Conservation (phyloP, 2,797 vertebrate species). For the Microcaecilia unicolor region DNA sequence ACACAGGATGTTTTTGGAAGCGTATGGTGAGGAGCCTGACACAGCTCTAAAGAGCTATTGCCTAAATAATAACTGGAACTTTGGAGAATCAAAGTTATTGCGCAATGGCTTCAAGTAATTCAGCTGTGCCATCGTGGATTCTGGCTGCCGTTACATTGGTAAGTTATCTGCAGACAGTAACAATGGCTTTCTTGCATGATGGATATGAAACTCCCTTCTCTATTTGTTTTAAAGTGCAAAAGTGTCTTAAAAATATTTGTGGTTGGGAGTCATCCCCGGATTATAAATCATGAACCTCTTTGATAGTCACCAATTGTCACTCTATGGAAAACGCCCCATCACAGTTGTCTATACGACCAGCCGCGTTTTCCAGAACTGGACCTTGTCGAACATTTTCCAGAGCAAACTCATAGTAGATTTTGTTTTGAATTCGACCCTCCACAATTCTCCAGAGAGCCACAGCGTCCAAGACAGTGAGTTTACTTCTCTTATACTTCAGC, state of each 20-base stretch:
- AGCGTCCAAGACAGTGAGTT: conserved; percentile 19
- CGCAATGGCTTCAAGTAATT: too few relatives aligned
- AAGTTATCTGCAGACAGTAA: background rate
- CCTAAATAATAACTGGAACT: too few relatives aligned
- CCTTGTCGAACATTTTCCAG: conserved; percentile 20
- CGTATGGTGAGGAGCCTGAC: too few relatives aligned
- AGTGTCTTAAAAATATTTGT: conserved; percentile 1
- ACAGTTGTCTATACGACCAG: conserved; percentile 29
- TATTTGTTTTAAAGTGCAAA: too few relatives aligned
- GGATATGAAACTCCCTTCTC: conserved; percentile 18
- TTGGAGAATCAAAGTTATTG: too few relatives aligned
- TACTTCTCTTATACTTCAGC: conserved; percentile 1
- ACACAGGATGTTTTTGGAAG: too few relatives aligned
- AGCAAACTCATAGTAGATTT: too few relatives aligned
- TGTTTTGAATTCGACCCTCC: conserved; percentile 13
- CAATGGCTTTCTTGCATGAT: conserved; percentile 16
- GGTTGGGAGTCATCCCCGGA: conserved; percentile 23
- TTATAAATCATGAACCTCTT: conserved; percentile 22
- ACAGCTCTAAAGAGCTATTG: too few relatives aligned
- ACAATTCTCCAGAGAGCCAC: conserved; percentile 12
- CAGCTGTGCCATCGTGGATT: too few relatives aligned
- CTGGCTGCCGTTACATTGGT: too few relatives aligned
- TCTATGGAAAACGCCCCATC: conserved; percentile 17
- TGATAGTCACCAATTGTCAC: conserved; percentile 18
- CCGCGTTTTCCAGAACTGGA: conserved; percentile 25